Evolutionary conservation across 2,888 invertebrate genomes (phyloP).

Genomic region (Eupelmus urozonus): DNA sequence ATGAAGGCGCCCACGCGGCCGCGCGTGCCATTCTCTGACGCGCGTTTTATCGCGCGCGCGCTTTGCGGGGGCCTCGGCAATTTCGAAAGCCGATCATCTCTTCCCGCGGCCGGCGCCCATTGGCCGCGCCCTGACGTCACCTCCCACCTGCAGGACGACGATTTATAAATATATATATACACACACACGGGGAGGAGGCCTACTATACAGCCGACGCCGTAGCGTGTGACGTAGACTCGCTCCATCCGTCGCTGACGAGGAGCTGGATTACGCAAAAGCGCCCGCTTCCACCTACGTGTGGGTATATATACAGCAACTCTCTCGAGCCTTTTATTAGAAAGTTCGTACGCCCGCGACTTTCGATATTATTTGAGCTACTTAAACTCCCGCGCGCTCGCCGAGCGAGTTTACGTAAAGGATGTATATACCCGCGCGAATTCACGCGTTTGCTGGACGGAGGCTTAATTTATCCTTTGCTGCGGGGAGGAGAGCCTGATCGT

Average conservation of each 20-base stretch:
- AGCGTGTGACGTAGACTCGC: neutral
- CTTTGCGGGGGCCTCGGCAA: neutral
- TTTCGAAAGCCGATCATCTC: slow-evolving; percentile 47
- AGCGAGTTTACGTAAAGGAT: neutral
- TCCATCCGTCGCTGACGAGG: neutral
- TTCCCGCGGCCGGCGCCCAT: slow-evolving; percentile 36
- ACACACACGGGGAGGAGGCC: neutral
- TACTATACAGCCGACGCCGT: too few species aligned
- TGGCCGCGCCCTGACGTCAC: slow-evolving; percentile 45
- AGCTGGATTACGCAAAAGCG: slow-evolving; percentile 23
- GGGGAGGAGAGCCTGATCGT: neutral
- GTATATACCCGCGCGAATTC: neutral
- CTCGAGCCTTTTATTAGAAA: slow-evolving; percentile 53
- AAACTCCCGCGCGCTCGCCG: neutral
- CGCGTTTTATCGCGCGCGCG: slow-evolving; percentile 18
- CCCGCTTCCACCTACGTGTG: slow-evolving; percentile 26
- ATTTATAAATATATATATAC: neutral
- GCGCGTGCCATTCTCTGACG: slow-evolving; percentile 19
- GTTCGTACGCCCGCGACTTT: slow-evolving; percentile 45
- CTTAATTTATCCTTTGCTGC: slow-evolving; percentile 18
- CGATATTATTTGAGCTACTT: slow-evolving; percentile 56
- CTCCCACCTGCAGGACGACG: neutral
- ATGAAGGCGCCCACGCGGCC: slow-evolving; percentile 4
- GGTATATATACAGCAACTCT: neutral
- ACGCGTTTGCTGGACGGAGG: neutral